Evolutionary conservation across 2,113 vertebrate species (phyloP), one percentile per base, ranked within the genome.

Genomic region (Myxocyprinus asiaticus): DNA sequence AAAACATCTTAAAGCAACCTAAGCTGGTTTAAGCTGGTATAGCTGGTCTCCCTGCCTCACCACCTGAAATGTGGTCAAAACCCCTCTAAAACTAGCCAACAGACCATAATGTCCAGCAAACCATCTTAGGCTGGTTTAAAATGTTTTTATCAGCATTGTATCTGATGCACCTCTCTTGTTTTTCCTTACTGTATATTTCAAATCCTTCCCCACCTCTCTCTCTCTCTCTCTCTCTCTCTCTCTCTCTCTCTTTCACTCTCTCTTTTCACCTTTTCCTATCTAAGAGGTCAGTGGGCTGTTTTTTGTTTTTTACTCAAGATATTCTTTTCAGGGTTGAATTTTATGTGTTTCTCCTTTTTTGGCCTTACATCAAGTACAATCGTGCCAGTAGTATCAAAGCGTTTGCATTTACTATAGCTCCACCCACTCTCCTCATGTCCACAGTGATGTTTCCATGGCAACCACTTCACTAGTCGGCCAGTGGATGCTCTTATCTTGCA

Each of bases 371-470:
- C 81, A 65, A 73, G n/a, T 75, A 73, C 8, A 75, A 77, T 75
- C 76, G 15, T 17, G 9, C 56, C 11, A 84, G 84, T 77, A 67
- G 82, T 10, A 79, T 88, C 87, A 82, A 85, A 87, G 87, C 58
- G 67, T 89, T 86, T 89, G 85, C 89, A 80, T 88, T 85, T 59
- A 81, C 82, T 80, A 76, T 78, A 76, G 87, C 89, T 84, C 81
- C 62, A 56, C 81, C 86, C 83, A 17, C 76, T 78, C 80, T 82
- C 81, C 85, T 85, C 51, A 82, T 89, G 86, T 86, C 88, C 87
- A 85, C 86, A 84, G 83, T 83, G 73, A 79, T 82, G 91, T 91
- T 91, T 88, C 90, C 87, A 91, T 91, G 89, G 91, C 90, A 87
- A 92, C 91, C 11, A 47, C 80, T 85, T 83, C 86, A 70, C 88